Conservation (phyloP, 2,888 invertebrate species). For the Pseudoips prasinana region DNA sequence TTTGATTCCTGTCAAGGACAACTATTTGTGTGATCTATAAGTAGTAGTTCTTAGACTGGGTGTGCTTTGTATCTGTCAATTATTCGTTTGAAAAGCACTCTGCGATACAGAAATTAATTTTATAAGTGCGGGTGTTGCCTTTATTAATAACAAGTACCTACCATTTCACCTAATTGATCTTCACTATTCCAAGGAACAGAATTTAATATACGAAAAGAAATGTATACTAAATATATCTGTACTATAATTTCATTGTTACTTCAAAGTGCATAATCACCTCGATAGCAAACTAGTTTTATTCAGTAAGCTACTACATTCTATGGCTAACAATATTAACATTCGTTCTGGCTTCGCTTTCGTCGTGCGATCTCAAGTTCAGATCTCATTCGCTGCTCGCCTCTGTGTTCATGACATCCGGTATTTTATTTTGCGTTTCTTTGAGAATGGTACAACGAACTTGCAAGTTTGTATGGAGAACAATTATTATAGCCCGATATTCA, state of each 20-base stretch:
- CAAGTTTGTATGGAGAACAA: conserved; percentile 32
- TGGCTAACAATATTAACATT: conserved; percentile 40
- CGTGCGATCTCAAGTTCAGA: conserved; percentile 52
- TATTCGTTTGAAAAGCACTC: no score
- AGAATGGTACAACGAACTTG: conserved; percentile 41
- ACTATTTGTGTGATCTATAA: no score
- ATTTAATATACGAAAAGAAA: no score
- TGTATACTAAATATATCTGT: no score
- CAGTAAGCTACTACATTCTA: conserved; percentile 33
- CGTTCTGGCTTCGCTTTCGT: conserved; percentile 57
- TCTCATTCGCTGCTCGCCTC: conserved; percentile 48
- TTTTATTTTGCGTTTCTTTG: conserved; percentile 53
- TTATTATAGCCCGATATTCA: conserved; percentile 29
- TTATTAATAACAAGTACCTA: no score
- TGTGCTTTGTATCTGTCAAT: no score
- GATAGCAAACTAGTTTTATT: conserved; percentile 33
- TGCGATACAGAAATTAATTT: no score
- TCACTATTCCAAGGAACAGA: no score
- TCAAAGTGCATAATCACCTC: conserved; percentile 17
- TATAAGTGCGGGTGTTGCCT: no score
- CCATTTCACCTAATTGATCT: no score
- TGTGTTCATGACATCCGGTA: conserved; percentile 67
- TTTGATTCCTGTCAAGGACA: no score
- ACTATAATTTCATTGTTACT: conserved; percentile 21
- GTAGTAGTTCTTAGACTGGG: no score